Conservation (phyloP, 2,113 vertebrate genomes). For the Lathamus discolor region DNA sequence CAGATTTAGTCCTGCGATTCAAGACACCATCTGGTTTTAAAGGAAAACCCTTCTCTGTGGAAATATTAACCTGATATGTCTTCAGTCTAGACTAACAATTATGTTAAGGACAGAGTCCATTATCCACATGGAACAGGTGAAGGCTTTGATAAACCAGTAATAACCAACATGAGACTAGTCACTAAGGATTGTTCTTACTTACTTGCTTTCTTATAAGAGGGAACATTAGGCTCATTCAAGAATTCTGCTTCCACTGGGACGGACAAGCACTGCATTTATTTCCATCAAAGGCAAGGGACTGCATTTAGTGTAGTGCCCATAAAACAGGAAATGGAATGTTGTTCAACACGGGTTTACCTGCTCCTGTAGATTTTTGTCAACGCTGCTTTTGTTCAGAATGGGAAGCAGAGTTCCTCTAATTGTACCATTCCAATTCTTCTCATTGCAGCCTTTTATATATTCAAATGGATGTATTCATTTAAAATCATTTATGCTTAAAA, state of each 20-base stretch:
- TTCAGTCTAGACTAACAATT: constrained; percentile 51
- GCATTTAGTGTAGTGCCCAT: not conserved
- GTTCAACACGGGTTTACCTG: constrained; percentile 3
- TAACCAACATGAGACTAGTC: constrained; percentile 10
- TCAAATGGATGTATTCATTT: not conserved
- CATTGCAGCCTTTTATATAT: not conserved
- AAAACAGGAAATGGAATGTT: constrained; percentile 43
- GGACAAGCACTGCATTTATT: not conserved
- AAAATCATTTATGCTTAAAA: not conserved
- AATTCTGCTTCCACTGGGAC: constrained; percentile 20
- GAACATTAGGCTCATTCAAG: constrained; percentile 8
- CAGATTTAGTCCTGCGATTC: constrained; percentile 22
- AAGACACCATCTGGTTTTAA: constrained; percentile 49
- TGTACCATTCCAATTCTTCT: constrained; percentile 19
- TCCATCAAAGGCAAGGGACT: constrained; percentile 22
- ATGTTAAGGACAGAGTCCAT: constrained; percentile 22
- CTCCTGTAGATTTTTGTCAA: constrained; percentile 9
- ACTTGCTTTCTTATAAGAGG: constrained; percentile 36
- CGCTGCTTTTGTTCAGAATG: not conserved
- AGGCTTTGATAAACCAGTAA: constrained; percentile 32
- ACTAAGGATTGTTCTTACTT: constrained; percentile 3
- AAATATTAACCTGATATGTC: constrained; percentile 33
- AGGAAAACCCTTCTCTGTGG: constrained; percentile 18
- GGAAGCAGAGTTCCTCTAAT: constrained; percentile 30
- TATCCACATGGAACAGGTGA: not conserved